These are phyloP conservation scores for Acyrthosiphon pisum DNA, from an alignment of 1,140 invertebrate genomes.

Conservation along the genomic window DNA sequence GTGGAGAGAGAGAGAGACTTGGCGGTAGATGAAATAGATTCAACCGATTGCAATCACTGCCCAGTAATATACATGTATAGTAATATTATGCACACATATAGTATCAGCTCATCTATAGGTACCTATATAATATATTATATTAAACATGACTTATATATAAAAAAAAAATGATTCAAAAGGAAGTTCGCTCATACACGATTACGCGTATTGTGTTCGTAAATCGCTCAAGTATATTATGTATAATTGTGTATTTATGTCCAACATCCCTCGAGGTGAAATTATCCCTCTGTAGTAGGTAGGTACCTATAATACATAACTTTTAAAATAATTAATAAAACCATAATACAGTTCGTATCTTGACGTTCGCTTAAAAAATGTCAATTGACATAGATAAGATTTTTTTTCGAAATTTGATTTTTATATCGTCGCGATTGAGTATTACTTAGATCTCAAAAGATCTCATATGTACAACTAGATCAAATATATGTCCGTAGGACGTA, in stretches of 20 bases:
- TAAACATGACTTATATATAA: neutral
- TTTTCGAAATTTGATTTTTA: neutral
- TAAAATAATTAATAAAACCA: neutral
- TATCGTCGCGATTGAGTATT: neutral
- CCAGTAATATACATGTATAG: neutral
- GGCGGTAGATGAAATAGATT: slow-evolving; percentile 44
- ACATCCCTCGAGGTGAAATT: neutral
- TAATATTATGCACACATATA: neutral
- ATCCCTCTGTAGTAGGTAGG: neutral
- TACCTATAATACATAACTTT: neutral
- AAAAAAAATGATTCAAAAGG: neutral
- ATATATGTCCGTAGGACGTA: neutral
- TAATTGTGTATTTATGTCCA: neutral
- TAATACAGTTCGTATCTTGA: neutral
- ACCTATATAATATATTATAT: neutral
- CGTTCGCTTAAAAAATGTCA: neutral
- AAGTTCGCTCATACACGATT: neutral
- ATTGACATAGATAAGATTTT: neutral
- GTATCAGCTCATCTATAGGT: neutral
- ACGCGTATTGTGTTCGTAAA: neutral
- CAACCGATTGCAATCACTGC: neutral
- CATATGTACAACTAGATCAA: neutral
- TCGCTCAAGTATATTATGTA: neutral
- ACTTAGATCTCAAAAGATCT: neutral
- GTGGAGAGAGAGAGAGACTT: neutral